Percentiles rank a stretch among this genome's conserved stretches.
phyloP scores from a whole-genome alignment of 1,140 invertebrate species.

The Formica exsecta region DNA sequence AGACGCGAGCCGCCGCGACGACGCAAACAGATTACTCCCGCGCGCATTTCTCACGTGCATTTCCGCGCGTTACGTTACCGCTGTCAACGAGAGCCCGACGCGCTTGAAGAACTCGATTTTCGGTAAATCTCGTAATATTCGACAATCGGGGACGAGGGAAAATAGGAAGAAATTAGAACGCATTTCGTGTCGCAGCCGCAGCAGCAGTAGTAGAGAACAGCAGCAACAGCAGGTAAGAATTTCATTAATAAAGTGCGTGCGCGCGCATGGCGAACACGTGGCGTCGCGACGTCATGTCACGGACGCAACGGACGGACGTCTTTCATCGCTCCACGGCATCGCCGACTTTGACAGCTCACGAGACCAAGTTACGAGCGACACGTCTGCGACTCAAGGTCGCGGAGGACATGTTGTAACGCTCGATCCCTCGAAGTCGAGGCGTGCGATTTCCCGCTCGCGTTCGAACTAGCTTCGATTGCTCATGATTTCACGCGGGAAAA shows the following conservation, averaged over 20 bases:
- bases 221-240: conserved; percentile 71
- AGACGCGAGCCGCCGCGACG: conserved; percentile 55
- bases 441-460: conserved; percentile 22
- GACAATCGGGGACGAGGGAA: background rate
- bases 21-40: background rate
- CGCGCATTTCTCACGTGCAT: conserved; percentile 26
- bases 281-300: conserved; percentile 31
- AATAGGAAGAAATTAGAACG: background rate
- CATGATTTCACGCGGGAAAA: background rate
- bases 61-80: background rate
- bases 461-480: background rate
- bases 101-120: background rate
- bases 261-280: conserved; percentile 54
- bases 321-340: background rate
- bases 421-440: conserved; percentile 60
- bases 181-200: conserved; percentile 1
- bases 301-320: background rate
- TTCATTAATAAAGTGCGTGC: conserved; percentile 8
- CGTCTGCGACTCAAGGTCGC: conserved; percentile 66
- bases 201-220: background rate
- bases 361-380: conserved; percentile 55
- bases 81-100: background rate
- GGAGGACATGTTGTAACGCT: conserved; percentile 72
- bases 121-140: background rate
- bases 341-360: conserved; percentile 8